phyloP scores from a whole-genome alignment of 2,888 invertebrate genomes.

The Tachina grossa region DNA sequence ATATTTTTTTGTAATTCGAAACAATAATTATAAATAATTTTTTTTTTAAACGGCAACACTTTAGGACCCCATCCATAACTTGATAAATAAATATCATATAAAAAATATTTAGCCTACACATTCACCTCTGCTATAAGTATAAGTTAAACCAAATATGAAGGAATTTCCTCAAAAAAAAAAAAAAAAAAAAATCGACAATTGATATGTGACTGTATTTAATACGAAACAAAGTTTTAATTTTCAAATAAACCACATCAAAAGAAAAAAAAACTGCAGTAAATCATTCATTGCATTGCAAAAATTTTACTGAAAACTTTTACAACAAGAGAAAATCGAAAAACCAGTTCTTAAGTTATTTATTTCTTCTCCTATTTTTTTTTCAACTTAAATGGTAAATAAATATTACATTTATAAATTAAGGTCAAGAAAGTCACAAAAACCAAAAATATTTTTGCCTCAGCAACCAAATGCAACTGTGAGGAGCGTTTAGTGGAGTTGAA shows the following conservation, averaged over 20 bases:
- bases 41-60: no score
- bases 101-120: no score
- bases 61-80: no score
- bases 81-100: no score
- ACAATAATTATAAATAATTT: no score
- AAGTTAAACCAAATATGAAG: no score
- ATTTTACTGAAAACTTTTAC: conserved; percentile 22
- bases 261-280: background rate
- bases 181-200: no score
- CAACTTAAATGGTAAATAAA: background rate
- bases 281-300: conserved; percentile 3
- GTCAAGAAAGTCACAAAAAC: conserved; percentile 60
- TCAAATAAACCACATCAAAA: background rate
- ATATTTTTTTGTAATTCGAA: no score
- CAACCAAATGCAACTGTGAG: background rate
- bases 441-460: conserved; percentile 14
- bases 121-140: no score
- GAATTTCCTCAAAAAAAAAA: no score
- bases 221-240: background rate
- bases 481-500: background rate
- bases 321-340: conserved; percentile 17
- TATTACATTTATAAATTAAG: conserved; percentile 60
- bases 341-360: conserved; percentile 19
- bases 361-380: background rate
- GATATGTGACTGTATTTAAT: background rate